Base-by-base conservation (phyloP, 2,797 vertebrate species). In the Garrulus glandarius region DNA sequence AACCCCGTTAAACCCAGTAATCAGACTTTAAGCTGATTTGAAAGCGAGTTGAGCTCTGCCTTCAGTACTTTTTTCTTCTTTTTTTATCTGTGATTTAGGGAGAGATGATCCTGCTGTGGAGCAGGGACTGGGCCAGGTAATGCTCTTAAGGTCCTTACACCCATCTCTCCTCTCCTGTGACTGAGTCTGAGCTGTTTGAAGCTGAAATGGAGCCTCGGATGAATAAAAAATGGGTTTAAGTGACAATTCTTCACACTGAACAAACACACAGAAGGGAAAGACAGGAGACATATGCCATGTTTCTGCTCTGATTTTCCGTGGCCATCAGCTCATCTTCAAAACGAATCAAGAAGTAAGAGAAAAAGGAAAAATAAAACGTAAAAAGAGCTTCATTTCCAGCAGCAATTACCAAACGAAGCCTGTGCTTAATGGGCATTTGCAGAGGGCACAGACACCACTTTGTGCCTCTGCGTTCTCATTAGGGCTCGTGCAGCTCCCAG, bases 1-100 rank as follows among this genome's bases (percentile, higher is more conserved):
- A 96, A 92, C 94, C 92, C 92, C 50, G 92, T 94, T 95, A 96
- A 97, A 97, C 57, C 93, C 93, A 87, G 82, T 85, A 70, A 96
- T 94, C 89, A 75, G 87, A 11, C 89, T 68, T 84, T 95, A 95
- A 92, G 89, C 94, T 95, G 95, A 64, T 97, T 95, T 95, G 88
- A 93, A 85, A 93, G 80, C 8, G 7, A 11, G 72, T 57, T 84
- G 90, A 95, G 89, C 93, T 95, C 85, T 89, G 76, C 86, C 72
- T 92, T 91, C 87, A 70, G 64, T 63, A 44, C 15, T 74, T 26
- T 59, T 32, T 32, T 20, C 4, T 21, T 5, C 14, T 49, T 71
- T 84, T 93, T 89, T 89, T 24, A 72, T 76, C 70, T 89, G 65
- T 84, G 81, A 91, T 93, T 95, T 89, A 88, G 44, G 49, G 70